These are phyloP conservation scores for Phoeniculus purpureus DNA, from an alignment of 2,797 vertebrate genomes.

Conservation along the genomic window DNA sequence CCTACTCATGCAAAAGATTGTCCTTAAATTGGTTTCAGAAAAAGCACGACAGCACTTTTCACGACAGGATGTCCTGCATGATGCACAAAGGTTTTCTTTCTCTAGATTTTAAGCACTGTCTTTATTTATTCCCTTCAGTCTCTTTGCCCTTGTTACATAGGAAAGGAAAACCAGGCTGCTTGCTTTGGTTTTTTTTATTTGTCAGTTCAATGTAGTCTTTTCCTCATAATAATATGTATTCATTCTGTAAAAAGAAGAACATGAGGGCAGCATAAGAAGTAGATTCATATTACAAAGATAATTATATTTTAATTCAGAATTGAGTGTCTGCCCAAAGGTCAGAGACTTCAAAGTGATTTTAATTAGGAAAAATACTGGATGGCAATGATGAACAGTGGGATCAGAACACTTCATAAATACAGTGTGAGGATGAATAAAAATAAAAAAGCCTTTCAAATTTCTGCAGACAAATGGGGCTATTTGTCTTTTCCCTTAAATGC, in stretches of 20 bases:
- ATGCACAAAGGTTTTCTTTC: background rate
- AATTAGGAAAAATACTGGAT: conserved; percentile 51
- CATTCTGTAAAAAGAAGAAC: conserved; percentile 14
- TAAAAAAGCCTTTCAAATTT: conserved; percentile 45
- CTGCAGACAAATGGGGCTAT: background rate
- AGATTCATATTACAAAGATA: conserved; percentile 35
- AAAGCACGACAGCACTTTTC: background rate
- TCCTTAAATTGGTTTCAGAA: background rate
- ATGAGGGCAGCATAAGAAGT: background rate
- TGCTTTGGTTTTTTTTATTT: background rate
- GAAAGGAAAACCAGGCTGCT: background rate
- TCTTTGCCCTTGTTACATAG: background rate
- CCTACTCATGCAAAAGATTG: background rate
- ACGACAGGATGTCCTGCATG: background rate
- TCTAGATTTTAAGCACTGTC: background rate
- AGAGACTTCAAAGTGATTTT: conserved; percentile 58
- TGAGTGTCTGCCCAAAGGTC: conserved; percentile 27
- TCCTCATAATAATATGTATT: conserved; percentile 13
- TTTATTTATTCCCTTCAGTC: background rate
- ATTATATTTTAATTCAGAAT: conserved; percentile 55
- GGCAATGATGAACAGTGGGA: background rate
- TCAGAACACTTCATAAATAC: background rate
- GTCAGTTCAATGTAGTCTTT: background rate
- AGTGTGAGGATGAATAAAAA: conserved; percentile 25
- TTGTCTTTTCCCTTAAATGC: background rate